These are phyloP conservation scores for Luffia ferchaultella DNA, from an alignment of 2,888 invertebrate genomes.

Conservation along the genomic window DNA sequence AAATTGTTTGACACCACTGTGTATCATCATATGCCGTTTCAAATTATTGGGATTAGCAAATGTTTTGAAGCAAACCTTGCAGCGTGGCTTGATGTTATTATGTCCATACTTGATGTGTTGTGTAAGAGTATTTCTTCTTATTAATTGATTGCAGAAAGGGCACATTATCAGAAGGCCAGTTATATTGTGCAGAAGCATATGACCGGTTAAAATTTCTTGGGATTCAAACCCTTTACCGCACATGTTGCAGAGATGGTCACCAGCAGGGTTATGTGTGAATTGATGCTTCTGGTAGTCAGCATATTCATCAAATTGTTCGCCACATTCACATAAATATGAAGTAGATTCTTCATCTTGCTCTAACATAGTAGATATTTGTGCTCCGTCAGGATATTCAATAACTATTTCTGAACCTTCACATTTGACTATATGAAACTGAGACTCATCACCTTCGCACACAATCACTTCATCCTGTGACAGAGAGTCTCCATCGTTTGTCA, in stretches of 20 bases:
- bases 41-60: conserved; percentile 58
- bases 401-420: conserved; percentile 52
- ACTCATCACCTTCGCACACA: conserved; percentile 45
- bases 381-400: conserved; percentile 54
- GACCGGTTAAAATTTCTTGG: conserved; percentile 48
- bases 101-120: conserved; percentile 58
- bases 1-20: conserved; percentile 48
- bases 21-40: conserved; percentile 60
- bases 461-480: conserved; percentile 38
- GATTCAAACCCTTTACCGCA: conserved; percentile 59
- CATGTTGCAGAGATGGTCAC: conserved; percentile 43
- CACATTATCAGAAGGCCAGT: conserved; percentile 37
- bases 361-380: conserved; percentile 42
- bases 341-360: conserved; percentile 51
- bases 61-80: conserved; percentile 45
- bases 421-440: conserved; percentile 50
- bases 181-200: conserved; percentile 47
- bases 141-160: conserved; percentile 46
- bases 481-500: conserved; percentile 28
- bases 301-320: conserved; percentile 46
- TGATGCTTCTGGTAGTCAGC: conserved; percentile 50
- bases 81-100: conserved; percentile 47
- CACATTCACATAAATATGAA: conserved; percentile 51
- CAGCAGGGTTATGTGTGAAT: conserved; percentile 41
- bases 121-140: conserved; percentile 43